These are phyloP conservation scores for Nasonovia ribisnigri DNA, from an alignment of 2,888 invertebrate genomes.

Conservation along the genomic window DNA sequence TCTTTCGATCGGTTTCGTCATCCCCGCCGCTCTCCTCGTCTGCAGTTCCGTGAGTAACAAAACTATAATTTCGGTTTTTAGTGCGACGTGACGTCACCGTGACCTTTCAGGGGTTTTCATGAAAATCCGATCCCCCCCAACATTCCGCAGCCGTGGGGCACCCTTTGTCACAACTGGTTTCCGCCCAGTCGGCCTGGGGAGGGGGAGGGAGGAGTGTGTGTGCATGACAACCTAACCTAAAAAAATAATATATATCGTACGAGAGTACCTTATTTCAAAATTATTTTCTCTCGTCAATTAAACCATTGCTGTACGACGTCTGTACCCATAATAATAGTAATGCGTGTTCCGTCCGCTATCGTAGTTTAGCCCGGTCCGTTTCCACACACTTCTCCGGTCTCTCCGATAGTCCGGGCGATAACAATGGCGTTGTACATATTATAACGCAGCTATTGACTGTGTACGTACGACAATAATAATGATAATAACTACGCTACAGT, in stretches of 20 bases:
- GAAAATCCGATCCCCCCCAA: constrained; percentile 45
- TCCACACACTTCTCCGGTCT: not conserved
- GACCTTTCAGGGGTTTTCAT: constrained; percentile 54
- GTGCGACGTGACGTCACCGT: constrained; percentile 48
- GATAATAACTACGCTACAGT: not conserved
- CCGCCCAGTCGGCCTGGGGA: constrained; percentile 58
- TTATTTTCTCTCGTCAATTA: constrained; percentile 59
- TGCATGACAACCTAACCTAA: constrained; percentile 64
- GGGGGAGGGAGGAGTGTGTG: constrained; percentile 38
- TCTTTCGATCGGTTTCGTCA: not conserved
- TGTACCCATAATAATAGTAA: not conserved
- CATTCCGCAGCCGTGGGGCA: constrained; percentile 51
- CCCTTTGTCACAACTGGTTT: constrained; percentile 65
- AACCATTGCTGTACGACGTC: not conserved
- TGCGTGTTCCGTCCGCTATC: not conserved
- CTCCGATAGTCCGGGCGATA: constrained; percentile 37
- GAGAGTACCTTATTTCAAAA: constrained; percentile 44
- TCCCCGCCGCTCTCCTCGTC: not conserved
- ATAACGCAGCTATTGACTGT: not conserved
- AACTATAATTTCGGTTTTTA: not conserved
- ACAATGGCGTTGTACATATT: constrained; percentile 59
- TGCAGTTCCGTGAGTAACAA: not conserved
- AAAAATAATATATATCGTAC: constrained; percentile 31
- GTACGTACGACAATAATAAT: not conserved
- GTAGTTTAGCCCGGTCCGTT: not conserved